phyloP scores from a whole-genome alignment of 2,113 vertebrate genomes.

The Alces alces region DNA sequence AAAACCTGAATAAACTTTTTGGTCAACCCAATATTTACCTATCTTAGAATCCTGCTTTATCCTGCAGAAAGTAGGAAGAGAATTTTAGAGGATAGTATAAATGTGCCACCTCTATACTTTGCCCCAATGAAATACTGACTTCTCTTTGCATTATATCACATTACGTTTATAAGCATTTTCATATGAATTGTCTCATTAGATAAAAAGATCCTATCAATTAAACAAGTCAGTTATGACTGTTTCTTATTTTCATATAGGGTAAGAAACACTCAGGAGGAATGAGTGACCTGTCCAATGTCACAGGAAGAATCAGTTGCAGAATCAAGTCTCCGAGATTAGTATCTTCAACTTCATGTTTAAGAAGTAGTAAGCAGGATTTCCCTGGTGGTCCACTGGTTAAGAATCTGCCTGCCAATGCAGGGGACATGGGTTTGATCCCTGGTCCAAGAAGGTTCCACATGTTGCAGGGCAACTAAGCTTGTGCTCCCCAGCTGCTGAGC shows the following conservation, averaged over 20 bases:
- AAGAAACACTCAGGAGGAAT: not conserved
- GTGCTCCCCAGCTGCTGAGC: not conserved
- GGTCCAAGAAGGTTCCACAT: not conserved
- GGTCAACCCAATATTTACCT: not conserved
- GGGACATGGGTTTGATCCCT: not conserved
- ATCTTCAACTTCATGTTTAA: not conserved
- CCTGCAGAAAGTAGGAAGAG: not conserved
- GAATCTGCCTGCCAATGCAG: not conserved
- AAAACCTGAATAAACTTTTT: too few species aligned
- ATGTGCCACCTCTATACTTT: not conserved
- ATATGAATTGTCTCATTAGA: not conserved
- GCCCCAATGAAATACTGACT: not conserved
- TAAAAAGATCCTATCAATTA: not conserved
- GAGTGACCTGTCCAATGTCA: not conserved
- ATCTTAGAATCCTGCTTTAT: not conserved
- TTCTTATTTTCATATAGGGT: not conserved
- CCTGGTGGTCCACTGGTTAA: not conserved
- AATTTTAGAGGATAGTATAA: not conserved
- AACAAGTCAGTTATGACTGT: not conserved
- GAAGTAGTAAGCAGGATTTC: not conserved
- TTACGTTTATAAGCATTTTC: not conserved
- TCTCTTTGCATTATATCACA: not conserved
- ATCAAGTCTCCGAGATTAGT: not conserved
- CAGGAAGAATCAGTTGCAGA: not conserved
- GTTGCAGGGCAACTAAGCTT: not conserved